Percentiles rank a stretch among this genome's conserved stretches.
phyloP scores from a whole-genome alignment of 2,888 invertebrate species.

The Adelognathus sp. region DNA sequence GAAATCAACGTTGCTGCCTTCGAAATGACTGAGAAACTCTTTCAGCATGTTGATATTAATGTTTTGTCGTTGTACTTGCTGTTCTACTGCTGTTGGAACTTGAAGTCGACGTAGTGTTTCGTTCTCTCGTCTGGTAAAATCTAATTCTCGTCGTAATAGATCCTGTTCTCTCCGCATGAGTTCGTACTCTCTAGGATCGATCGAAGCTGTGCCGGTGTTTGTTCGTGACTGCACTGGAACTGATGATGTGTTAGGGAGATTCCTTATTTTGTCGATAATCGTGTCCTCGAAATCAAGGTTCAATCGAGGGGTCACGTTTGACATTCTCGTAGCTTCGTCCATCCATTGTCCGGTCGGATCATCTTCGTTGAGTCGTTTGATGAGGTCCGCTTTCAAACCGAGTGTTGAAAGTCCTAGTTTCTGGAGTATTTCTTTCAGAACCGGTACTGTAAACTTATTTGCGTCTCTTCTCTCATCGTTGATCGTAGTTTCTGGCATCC shows the following conservation, averaged over 20 bases:
- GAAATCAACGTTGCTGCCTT: constrained; percentile 19
- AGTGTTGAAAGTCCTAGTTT: not conserved
- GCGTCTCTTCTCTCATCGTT: not conserved
- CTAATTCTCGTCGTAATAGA: constrained; percentile 28
- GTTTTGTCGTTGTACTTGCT: not conserved
- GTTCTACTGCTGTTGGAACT: not conserved
- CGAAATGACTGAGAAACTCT: constrained; percentile 33
- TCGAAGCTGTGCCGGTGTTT: not conserved
- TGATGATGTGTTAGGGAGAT: not conserved
- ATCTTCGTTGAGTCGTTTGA: not conserved
- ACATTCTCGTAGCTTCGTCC: not conserved
- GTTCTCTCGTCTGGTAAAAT: constrained; percentile 17
- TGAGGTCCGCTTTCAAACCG: not conserved
- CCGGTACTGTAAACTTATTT: not conserved
- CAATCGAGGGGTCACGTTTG: not conserved
- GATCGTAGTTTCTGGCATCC: not conserved
- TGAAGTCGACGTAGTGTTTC: not conserved
- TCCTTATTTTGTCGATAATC: not conserved
- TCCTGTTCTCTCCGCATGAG: constrained; percentile 24
- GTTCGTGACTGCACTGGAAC: not conserved
- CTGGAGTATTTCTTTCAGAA: not conserved
- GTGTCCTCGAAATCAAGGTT: not conserved
- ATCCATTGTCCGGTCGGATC: not conserved
- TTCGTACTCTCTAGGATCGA: not conserved
- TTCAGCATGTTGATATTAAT: constrained; percentile 22